phyloP scores from a whole-genome alignment of 2,888 invertebrate genomes.

The Andrena trimmerana region DNA sequence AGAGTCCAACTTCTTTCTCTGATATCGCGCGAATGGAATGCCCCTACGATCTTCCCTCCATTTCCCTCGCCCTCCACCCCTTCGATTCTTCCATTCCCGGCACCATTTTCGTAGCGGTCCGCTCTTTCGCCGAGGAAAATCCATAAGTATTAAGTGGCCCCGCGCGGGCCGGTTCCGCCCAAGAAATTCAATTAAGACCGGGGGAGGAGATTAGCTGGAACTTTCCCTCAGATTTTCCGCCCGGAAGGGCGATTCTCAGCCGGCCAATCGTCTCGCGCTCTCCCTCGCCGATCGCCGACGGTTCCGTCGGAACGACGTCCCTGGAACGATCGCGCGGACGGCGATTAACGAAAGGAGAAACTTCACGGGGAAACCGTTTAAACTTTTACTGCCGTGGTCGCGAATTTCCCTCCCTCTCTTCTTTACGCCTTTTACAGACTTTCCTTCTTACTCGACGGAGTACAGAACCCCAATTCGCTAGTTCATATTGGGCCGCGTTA shows the following conservation, averaged over 20 bases:
- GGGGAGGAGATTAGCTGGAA: conserved; percentile 48
- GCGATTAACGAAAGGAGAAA: conserved; percentile 64
- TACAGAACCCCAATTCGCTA: too few species aligned
- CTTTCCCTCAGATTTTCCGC: conserved; percentile 65
- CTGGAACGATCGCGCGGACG: conserved; percentile 34
- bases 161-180: conserved; percentile 40
- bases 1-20: not conserved
- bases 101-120: conserved; percentile 12
- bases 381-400: conserved; percentile 46
- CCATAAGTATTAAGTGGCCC: conserved; percentile 63
- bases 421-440: not conserved
- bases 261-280: conserved; percentile 47
- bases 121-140: conserved; percentile 55
- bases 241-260: conserved; percentile 52
- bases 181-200: conserved; percentile 77
- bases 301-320: conserved; percentile 41
- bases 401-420: conserved; percentile 22
- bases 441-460: not conserved
- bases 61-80: not conserved
- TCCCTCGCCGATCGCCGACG: conserved; percentile 39
- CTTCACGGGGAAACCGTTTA: conserved; percentile 33
- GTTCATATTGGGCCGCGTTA: too few species aligned
- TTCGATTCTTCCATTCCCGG: conserved; percentile 7
- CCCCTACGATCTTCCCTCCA: not conserved
- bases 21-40: conserved; percentile 19